phyloP scores from a whole-genome alignment of 2,888 invertebrate genomes.

The Dolomedes plantarius region DNA sequence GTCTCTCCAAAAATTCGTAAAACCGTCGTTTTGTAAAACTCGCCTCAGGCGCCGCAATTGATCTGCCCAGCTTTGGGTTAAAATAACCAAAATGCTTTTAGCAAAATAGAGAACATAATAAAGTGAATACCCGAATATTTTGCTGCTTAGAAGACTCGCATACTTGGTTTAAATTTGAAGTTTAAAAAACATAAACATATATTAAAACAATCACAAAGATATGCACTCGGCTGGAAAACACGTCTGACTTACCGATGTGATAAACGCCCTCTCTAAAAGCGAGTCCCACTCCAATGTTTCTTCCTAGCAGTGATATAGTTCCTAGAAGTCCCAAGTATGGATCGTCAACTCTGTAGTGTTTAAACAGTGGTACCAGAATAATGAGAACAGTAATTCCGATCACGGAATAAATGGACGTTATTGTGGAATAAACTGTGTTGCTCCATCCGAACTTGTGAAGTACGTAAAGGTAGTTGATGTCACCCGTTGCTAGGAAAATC shows the following conservation, averaged over 20 bases:
- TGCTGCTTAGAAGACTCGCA: too few species aligned
- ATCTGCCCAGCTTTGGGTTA: too few species aligned
- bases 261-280: slow-evolving; percentile 20
- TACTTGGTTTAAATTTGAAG: too few species aligned
- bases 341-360: slow-evolving; percentile 29
- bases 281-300: slow-evolving; percentile 31
- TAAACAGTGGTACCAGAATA: slow-evolving; percentile 37
- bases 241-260: slow-evolving; percentile 41
- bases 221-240: too few species aligned
- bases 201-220: too few species aligned
- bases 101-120: too few species aligned
- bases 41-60: too few species aligned
- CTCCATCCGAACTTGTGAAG: slow-evolving; percentile 58
- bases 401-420: slow-evolving; percentile 49
- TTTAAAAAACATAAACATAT: too few species aligned
- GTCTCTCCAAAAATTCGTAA: too few species aligned
- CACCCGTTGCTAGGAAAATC: slow-evolving; percentile 45
- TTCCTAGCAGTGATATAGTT: slow-evolving; percentile 24
- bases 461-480: slow-evolving; percentile 53
- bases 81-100: too few species aligned
- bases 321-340: slow-evolving; percentile 48
- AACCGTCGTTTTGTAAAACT: too few species aligned
- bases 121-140: too few species aligned
- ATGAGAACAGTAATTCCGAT: slow-evolving; percentile 21
- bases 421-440: slow-evolving; percentile 47